Evolutionary conservation across 92 coral and sea anemone species (phyloP), one percentile per base, ranked within the genome.

Genomic region (Porites lobata): DNA sequence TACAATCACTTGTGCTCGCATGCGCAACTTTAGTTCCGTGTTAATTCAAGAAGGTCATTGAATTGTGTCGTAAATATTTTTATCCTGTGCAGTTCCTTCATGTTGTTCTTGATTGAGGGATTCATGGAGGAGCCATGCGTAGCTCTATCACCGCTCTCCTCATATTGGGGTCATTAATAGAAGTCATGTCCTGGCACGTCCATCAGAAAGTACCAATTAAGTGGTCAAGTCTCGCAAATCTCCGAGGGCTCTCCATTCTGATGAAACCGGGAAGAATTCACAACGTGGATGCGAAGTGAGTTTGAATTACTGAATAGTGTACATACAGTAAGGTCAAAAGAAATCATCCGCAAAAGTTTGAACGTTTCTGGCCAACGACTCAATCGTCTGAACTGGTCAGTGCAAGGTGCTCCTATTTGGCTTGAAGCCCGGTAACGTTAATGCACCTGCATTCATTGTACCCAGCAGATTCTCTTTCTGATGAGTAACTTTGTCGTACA

Each of bases 81-180:
- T 32, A 38, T 2, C 9, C 8, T 57, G 57, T 50, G 19, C 85
- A 90, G 93, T 69, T 71, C 70, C 93, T 90, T 90, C 82, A 90
- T 90, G 93, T 90, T 71, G 93, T 83, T 26, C 53, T 65, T 69
- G 80, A 53, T 69, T 81, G 78, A 56, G 78, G 82, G 38, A 85
- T 87, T 86, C 67, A 90, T 84, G 87, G 93, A 38, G 47, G 47
- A 50, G 93, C 82, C 93, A 90, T 90, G 93, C 86, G 86, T 84
- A 90, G 86, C 78, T 71, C 67, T 82, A 19, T 82, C 54, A 53
- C 53, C 38, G 20, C 69, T 69, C 18, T 71, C 86, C 66, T 82
- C 59, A 21, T 82, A 11, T 22, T 82, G 67, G 72, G 77, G 26
- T 56, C 86, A 82, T 53, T 82, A 24, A 22, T 58, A 9, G 78